Conservation (phyloP, 2,888 invertebrate species). For the Oscheius myriophilus region DNA sequence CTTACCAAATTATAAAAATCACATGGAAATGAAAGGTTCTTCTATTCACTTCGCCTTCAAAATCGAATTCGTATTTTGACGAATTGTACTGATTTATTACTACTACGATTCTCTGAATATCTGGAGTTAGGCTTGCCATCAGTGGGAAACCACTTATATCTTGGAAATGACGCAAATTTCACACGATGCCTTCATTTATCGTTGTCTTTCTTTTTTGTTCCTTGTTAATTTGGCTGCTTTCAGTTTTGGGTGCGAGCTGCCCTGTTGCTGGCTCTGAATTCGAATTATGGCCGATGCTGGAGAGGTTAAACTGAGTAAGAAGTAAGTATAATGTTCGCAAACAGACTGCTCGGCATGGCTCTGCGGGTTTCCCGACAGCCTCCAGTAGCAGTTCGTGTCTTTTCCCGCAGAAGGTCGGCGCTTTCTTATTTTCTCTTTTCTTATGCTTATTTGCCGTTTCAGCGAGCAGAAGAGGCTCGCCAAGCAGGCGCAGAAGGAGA, state of each 20-base stretch:
- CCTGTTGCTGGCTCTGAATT: background rate
- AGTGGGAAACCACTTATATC: too few species aligned
- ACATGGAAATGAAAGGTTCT: too few species aligned
- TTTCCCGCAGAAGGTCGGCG: conserved; percentile 23
- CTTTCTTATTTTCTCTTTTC: too few species aligned
- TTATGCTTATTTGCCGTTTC: background rate
- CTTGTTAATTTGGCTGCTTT: too few species aligned
- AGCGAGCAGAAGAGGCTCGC: conserved; percentile 92
- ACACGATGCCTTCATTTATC: background rate
- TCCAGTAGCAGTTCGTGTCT: background rate
- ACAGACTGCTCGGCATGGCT: conserved; percentile 14
- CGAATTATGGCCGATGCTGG: conserved; percentile 20
- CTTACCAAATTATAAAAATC: too few species aligned
- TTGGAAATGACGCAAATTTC: background rate
- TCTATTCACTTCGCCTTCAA: too few species aligned
- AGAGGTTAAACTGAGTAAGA: conserved; percentile 32
- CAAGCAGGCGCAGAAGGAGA: conserved; percentile 91
- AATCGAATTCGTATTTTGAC: too few species aligned
- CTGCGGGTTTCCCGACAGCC: conserved; percentile 10
- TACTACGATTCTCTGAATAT: too few species aligned
- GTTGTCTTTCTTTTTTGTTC: too few species aligned
- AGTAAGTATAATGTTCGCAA: conserved; percentile 33
- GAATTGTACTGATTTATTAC: too few species aligned
- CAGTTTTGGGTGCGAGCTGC: too few species aligned
- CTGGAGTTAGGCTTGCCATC: too few species aligned